phyloP scores from a whole-genome alignment of 2,797 vertebrate genomes.

The Manis crassicaudata region DNA sequence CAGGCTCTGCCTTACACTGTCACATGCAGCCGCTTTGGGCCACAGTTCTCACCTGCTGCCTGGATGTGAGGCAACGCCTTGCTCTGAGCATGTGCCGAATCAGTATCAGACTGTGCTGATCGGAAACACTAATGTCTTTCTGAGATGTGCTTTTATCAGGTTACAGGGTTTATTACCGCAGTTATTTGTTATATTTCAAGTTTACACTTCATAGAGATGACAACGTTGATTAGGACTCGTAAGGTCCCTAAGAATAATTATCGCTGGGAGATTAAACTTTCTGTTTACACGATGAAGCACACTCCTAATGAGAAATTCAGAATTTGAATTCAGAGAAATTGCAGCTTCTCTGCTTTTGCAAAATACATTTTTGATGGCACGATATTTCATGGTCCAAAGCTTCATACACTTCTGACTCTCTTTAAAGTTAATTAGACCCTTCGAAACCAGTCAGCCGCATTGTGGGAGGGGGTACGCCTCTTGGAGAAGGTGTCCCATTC shows the following conservation, averaged over 20 bases:
- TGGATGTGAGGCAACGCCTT: rapidly evolving
- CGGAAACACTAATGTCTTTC: rapidly evolving
- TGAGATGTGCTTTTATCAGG: background rate
- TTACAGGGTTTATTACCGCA: background rate
- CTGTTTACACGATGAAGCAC: constrained; percentile 17
- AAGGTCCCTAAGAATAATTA: constrained; percentile 1
- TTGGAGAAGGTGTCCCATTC: background rate
- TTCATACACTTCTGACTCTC: background rate
- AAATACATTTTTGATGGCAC: constrained; percentile 64
- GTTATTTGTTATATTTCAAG: constrained; percentile 16
- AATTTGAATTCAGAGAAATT: background rate
- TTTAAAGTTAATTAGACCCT: constrained; percentile 48
- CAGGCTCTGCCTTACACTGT: background rate
- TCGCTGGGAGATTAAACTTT: background rate
- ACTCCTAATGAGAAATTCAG: constrained; percentile 22
- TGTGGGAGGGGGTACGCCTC: background rate
- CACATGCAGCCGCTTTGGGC: no score
- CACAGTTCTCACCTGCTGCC: rapidly evolving
- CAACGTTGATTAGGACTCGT: background rate
- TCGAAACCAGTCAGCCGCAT: background rate
- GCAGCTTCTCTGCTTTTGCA: constrained; percentile 48
- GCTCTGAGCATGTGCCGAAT: no score
- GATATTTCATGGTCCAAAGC: constrained; percentile 49
- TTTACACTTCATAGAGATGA: constrained; percentile 11
- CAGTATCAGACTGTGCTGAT: background rate